These are phyloP conservation scores for Thecophora atra DNA, from an alignment of 2,888 invertebrate genomes.

Conservation along the genomic window DNA sequence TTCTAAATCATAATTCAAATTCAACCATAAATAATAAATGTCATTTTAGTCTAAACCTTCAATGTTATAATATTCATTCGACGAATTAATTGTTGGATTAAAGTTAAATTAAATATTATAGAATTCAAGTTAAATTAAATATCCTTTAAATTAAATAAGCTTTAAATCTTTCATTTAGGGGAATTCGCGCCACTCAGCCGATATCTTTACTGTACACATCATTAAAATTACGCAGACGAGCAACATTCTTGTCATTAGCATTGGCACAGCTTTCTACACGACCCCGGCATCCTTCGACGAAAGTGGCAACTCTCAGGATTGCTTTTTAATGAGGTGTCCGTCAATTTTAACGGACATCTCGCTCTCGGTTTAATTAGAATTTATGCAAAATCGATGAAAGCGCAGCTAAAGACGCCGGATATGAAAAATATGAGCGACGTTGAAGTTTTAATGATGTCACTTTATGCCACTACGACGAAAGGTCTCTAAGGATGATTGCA, in stretches of 20 bases:
- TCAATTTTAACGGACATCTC: conserved; percentile 14
- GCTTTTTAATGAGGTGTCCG: conserved; percentile 30
- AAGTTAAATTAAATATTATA: conserved; percentile 14
- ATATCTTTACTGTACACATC: neutral
- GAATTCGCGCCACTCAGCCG: neutral
- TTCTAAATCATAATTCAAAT: too few species aligned
- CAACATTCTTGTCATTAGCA: neutral
- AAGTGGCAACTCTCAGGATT: conserved; percentile 4
- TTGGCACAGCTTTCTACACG: neutral
- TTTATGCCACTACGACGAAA: neutral
- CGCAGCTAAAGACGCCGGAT: neutral
- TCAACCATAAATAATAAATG: too few species aligned
- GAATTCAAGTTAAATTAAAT: too few species aligned
- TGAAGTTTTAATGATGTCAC: conserved; percentile 26
- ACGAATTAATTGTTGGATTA: neutral
- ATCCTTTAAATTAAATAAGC: too few species aligned
- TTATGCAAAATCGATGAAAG: conserved; percentile 57
- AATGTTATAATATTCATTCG: too few species aligned
- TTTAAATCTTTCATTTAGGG: too few species aligned
- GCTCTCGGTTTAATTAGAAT: conserved; percentile 55
- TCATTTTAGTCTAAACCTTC: too few species aligned
- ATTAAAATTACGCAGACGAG: neutral
- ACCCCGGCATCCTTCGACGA: neutral
- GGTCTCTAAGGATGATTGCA: neutral
- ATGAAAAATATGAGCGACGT: neutral